Percentiles rank a stretch among this genome's conserved stretches.
These are phyloP conservation scores for Neogale vison DNA, from an alignment of 2,113 vertebrate species.

Conservation along the genomic window DNA sequence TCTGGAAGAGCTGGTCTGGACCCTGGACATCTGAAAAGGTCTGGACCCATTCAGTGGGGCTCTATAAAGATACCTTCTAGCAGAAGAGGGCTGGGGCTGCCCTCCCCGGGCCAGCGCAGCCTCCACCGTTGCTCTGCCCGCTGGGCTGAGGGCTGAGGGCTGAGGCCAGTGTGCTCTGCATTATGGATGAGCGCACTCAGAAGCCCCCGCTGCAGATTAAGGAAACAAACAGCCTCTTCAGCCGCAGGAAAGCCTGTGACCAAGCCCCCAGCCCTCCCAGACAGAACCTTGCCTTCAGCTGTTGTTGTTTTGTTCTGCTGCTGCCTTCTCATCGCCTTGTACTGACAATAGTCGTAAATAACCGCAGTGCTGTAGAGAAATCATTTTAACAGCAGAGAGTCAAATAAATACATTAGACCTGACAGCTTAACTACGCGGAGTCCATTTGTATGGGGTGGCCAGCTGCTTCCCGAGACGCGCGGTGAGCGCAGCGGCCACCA, in stretches of 20 bases:
- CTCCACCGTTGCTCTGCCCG: fast-evolving
- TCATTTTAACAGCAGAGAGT: slow-evolving; percentile 51
- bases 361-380: slow-evolving; percentile 11
- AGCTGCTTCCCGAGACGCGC: background rate
- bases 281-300: background rate
- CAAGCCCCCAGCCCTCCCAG: background rate
- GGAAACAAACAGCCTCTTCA: background rate
- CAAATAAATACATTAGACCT: slow-evolving; percentile 68
- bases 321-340: slow-evolving; percentile 63
- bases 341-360: slow-evolving; percentile 69
- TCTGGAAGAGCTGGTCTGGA: background rate
- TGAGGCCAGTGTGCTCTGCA: background rate
- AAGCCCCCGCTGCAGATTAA: background rate
- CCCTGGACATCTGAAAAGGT: background rate
- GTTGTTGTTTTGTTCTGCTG: slow-evolving; percentile 60
- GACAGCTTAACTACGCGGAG: slow-evolving; percentile 62
- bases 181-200: background rate
- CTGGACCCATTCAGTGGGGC: background rate
- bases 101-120: background rate
- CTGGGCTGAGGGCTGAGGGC: background rate
- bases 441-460: slow-evolving; percentile 49
- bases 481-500: background rate
- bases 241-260: background rate
- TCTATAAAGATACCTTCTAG: background rate
- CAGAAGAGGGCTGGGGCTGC: background rate